Conservation (phyloP, 2,888 invertebrate species). For the Halictus quadricinctus region DNA sequence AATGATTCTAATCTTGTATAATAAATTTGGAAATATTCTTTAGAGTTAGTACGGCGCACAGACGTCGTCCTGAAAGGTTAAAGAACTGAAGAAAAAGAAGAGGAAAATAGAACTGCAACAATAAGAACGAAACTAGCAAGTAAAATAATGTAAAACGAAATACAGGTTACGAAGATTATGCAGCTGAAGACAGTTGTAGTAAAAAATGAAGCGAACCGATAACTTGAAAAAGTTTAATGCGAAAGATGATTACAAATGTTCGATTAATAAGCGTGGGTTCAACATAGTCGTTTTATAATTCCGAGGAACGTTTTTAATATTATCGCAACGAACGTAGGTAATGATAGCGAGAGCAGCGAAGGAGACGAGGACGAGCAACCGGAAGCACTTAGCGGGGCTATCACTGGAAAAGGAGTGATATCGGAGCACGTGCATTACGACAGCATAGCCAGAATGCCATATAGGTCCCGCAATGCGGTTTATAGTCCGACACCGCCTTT, state of each 20-base stretch:
- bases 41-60: too few relatives aligned
- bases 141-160: too few relatives aligned
- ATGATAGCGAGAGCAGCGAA: slow-evolving; percentile 78
- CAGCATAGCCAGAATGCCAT: slow-evolving; percentile 78
- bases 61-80: too few relatives aligned
- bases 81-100: too few relatives aligned
- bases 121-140: too few relatives aligned
- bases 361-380: slow-evolving; percentile 75
- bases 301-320: background rate
- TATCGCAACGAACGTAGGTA: slow-evolving; percentile 62
- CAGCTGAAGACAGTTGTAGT: too few relatives aligned
- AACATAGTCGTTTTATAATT: background rate
- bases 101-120: too few relatives aligned
- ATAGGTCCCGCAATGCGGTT: slow-evolving; percentile 83
- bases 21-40: too few relatives aligned
- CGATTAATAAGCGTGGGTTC: background rate
- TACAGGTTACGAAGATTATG: too few relatives aligned
- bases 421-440: slow-evolving; percentile 74
- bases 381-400: slow-evolving; percentile 69
- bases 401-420: slow-evolving; percentile 66
- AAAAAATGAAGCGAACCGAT: too few relatives aligned
- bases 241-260: background rate
- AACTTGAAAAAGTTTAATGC: too few relatives aligned
- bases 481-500: slow-evolving; percentile 83
- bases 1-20: too few relatives aligned